Conservation (phyloP, 1,140 invertebrate genomes). For the Mercenaria mercenaria region DNA sequence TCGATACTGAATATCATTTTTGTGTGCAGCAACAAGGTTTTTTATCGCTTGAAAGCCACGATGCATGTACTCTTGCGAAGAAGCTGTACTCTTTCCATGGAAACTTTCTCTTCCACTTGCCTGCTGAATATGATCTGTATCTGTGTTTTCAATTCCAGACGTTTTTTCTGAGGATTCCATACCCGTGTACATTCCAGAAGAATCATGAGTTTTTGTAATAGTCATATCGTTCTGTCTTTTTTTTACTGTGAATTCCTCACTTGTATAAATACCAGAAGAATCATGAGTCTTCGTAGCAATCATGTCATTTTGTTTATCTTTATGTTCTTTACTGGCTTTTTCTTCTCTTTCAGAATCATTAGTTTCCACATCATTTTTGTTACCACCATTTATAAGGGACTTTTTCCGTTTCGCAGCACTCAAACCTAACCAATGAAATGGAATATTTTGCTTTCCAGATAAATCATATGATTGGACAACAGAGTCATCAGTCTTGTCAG, state of each 20-base stretch:
- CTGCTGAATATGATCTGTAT: too few species aligned
- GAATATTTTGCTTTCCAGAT: slow-evolving; percentile 57
- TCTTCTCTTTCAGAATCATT: background rate
- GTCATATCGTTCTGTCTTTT: background rate
- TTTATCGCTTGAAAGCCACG: slow-evolving; percentile 17
- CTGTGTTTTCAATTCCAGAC: background rate
- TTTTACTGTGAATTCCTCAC: too few species aligned
- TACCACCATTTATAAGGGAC: background rate
- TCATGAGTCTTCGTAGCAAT: too few species aligned
- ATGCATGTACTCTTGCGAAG: background rate
- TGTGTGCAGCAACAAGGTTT: background rate
- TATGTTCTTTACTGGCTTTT: background rate
- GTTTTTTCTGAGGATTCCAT: background rate
- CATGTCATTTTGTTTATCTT: background rate
- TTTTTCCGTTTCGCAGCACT: background rate
- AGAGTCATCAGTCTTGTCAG: background rate
- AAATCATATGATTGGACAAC: slow-evolving; percentile 44
- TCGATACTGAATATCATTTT: background rate
- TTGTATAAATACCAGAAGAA: background rate
- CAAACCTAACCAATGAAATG: slow-evolving; percentile 56
- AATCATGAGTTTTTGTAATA: background rate
- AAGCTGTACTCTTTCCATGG: too few species aligned
- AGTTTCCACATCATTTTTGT: too few species aligned
- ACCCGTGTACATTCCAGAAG: background rate
- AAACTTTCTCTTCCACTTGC: background rate